Evolutionary conservation across 1,140 invertebrate genomes (phyloP), one percentile per base, ranked within the genome.

Genomic region (Drosophila nasuta): DNA sequence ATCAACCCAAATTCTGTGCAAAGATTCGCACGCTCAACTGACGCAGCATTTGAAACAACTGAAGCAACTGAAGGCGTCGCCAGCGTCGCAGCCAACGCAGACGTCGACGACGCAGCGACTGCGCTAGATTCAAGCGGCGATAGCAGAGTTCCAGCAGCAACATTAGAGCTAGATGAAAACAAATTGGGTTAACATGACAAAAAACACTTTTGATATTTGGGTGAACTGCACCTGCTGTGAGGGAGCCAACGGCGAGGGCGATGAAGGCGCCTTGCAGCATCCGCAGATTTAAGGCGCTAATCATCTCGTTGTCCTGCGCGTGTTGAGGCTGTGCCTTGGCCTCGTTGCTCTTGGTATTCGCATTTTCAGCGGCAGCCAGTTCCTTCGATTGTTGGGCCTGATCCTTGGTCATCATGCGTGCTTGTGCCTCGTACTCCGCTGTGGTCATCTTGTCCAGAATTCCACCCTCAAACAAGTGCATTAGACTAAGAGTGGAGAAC

Each of bases 391-490:
- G 86, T 45, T 82, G 77, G 8, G 75, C 64, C 33, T 77, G 63
- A 3, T 91, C 83, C 33, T 91, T 90, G 15, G 68, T 70, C 30
- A 82, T 77, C 72, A 79, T 72, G 82, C 95, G 94, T 17, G 94
- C 94, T 57, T 96, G 93, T 28, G 94, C 95, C 77, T 94, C 95
- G 78, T 95, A 96, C 76, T 96, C 95, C 65, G 95, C 94, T 68
- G 94, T 94, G 0, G 95, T 95, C 93, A 96, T 95, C 91, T 96
- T 96, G 0, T 94, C 93, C 57, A 96, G 89, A 54, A 96, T 96
- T 3, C 95, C 95, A 15, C 95, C 94, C 93, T 96, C 95, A 79
- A 96, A 96, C 17, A 96, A 92, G 38, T 94, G 94, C 93, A 96
- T 96, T 10, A 96, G 83, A 15, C 95, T 96, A 41, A 6, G 3